Evolutionary conservation across 2,113 vertebrate species (phyloP).

Genomic region (Scomber scombrus): DNA sequence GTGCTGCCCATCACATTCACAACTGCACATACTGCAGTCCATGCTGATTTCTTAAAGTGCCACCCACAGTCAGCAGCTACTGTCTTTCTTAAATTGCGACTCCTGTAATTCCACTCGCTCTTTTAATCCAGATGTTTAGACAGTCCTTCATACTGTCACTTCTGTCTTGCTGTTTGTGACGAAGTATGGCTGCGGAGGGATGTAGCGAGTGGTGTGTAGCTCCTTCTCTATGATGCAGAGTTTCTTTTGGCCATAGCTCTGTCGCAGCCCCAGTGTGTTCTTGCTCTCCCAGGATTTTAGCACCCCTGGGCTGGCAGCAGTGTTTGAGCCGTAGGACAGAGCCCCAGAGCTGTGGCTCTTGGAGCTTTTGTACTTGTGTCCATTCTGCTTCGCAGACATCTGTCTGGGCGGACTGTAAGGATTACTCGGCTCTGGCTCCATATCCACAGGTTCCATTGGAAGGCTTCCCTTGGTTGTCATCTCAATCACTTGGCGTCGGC

Average conservation of each 20-base stretch:
- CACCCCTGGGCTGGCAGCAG: constrained; percentile 57
- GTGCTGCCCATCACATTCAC: constrained; percentile 46
- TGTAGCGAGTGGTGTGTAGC: constrained; percentile 88
- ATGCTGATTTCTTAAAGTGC: constrained; percentile 30
- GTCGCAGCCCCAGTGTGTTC: constrained; percentile 88
- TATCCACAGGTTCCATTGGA: constrained; percentile 90
- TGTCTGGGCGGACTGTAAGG: constrained; percentile 90
- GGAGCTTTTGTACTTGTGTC: constrained; percentile 88
- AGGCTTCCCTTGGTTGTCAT: constrained; percentile 91
- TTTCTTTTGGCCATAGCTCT: constrained; percentile 88
- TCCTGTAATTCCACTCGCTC: neutral
- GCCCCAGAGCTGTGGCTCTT: constrained; percentile 87
- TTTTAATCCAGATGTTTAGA: constrained; percentile 10
- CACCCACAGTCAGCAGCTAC: constrained; percentile 24
- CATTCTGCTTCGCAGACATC: constrained; percentile 87
- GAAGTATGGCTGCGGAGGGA: constrained; percentile 95
- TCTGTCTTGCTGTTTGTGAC: constrained; percentile 99
- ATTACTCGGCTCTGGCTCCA: constrained; percentile 88
- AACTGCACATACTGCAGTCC: constrained; percentile 44
- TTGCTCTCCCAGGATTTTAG: constrained; percentile 90
- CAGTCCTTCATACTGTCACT: constrained; percentile 91
- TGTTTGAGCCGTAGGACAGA: constrained; percentile 85
- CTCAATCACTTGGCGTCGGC: constrained; percentile 89
- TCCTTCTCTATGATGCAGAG: constrained; percentile 89
- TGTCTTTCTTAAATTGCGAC: neutral